Evolutionary conservation across 2,113 vertebrate genomes (phyloP), one percentile per base, ranked within the genome.

Genomic region (Fulmarus glacialis): DNA sequence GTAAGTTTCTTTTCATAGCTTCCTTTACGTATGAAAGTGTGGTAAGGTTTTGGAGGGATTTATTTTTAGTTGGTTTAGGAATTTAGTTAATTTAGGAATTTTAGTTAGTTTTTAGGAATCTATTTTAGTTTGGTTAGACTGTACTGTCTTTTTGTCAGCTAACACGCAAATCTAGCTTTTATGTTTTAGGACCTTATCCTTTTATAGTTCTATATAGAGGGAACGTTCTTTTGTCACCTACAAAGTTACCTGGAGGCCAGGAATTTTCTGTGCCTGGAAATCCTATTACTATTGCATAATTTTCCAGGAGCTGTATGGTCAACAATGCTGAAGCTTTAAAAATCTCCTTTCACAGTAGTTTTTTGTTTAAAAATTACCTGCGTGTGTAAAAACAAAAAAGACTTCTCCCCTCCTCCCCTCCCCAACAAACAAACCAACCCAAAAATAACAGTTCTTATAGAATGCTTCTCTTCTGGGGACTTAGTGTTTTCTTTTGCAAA

Each of bases 1-100:
- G 99, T 99, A 98, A 98, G 99, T 97, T 68, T 63, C 32, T 67
- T 75, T 75, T 86, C 2, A 1, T 77, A 75, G 10, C 8, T 82
- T 91, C 45, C 12, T 92, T 73, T 45, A 9, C 4, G 3, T 86
- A 26, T 86, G 16, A 53, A 74, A 72, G 15, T 6, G 2, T 53
- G 23, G 8, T 55, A 36, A 93, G 27, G 3, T 62, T 89, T 82
- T 80, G 20, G 43, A 52, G 36, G 19, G 48, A 23, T 48, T 75
- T 85, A 5, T 48, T 58, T 64, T 42, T 22, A n/a, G 45, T 34
- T 73, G 24, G 11, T 47, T 63, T 7, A 79, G 64, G 3, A 53
- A 23, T n/a, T 23, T 26, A 30, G 32, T 18, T 59, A 50, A 38
- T 77, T 60, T 27, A 85, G 27, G n/a, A 40, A 29, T 83, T 92